These are phyloP conservation scores for Eutrigla gurnardus DNA, from an alignment of 2,797 vertebrate genomes.

Conservation along the genomic window DNA sequence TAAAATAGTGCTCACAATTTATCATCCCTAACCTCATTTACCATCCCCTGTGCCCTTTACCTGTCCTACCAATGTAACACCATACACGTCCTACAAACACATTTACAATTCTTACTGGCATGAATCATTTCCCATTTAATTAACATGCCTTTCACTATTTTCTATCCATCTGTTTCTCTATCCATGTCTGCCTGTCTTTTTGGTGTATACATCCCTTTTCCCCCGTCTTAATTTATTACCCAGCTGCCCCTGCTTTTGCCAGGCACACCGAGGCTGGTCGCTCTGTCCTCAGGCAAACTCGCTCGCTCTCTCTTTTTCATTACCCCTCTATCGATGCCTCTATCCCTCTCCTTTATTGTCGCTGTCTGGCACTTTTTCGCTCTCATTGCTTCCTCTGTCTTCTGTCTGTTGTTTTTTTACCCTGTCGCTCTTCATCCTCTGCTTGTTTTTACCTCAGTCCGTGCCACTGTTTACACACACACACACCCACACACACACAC, in stretches of 20 bases:
- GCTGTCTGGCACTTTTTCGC: constrained; percentile 41
- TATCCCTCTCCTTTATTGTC: constrained; percentile 11
- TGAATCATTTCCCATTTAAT: neutral
- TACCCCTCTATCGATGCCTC: neutral
- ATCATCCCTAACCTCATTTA: neutral
- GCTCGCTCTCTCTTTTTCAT: neutral
- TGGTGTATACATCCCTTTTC: constrained; percentile 6
- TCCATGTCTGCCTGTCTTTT: neutral
- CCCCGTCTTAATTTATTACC: constrained; percentile 59
- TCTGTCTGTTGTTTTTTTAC: constrained; percentile 40
- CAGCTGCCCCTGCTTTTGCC: constrained; percentile 47
- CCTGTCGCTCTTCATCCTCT: constrained; percentile 27
- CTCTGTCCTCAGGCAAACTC: constrained; percentile 60
- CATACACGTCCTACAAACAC: neutral
- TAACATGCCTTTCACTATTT: neutral
- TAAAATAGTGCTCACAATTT: neutral
- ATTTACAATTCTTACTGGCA: neutral
- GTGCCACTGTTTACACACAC: constrained; percentile 7
- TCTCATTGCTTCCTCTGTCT: constrained; percentile 37
- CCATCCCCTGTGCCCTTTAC: neutral
- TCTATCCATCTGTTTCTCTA: neutral
- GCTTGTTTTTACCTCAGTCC: constrained; percentile 31
- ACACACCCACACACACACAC: constrained; percentile 10
- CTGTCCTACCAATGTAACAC: neutral
- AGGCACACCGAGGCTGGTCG: constrained; percentile 45